These are phyloP conservation scores for Dendronephthya gigantea DNA, from an alignment of 64 coral and sea anemone species.

Conservation along the genomic window DNA sequence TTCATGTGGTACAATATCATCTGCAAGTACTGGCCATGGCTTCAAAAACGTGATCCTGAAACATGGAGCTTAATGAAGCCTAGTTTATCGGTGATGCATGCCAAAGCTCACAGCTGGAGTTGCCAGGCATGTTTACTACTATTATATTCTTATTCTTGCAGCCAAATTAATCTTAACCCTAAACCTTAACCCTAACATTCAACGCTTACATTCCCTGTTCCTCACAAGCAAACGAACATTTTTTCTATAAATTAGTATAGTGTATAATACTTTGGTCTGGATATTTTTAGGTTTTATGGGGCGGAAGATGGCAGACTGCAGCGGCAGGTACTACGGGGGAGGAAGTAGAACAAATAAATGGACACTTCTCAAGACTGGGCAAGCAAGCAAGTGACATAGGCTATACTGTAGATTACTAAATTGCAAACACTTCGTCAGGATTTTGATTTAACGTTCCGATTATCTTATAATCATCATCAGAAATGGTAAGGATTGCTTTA, in stretches of 20 bases:
- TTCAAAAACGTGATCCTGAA: constrained; percentile 15
- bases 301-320: constrained; percentile 24
- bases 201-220: background rate
- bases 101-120: constrained; percentile 24
- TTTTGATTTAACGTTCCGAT: no score
- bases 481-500: no score
- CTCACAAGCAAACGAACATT: background rate
- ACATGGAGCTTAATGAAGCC: constrained; percentile 11
- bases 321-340: constrained; percentile 29
- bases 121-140: constrained; percentile 13
- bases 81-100: constrained; percentile 24
- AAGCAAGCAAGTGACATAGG: background rate
- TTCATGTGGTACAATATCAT: constrained; percentile 11
- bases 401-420: no score
- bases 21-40: no score
- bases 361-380: constrained; percentile 27
- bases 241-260: background rate
- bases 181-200: no score
- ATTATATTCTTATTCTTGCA: no score
- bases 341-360: constrained; percentile 38
- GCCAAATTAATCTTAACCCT: no score
- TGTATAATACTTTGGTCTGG: background rate
- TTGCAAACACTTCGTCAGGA: no score
- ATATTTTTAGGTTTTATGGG: constrained; percentile 16
- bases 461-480: no score